Base-by-base conservation (phyloP, 2,888 invertebrate genomes). In the Sinohyriopsis cumingii region DNA sequence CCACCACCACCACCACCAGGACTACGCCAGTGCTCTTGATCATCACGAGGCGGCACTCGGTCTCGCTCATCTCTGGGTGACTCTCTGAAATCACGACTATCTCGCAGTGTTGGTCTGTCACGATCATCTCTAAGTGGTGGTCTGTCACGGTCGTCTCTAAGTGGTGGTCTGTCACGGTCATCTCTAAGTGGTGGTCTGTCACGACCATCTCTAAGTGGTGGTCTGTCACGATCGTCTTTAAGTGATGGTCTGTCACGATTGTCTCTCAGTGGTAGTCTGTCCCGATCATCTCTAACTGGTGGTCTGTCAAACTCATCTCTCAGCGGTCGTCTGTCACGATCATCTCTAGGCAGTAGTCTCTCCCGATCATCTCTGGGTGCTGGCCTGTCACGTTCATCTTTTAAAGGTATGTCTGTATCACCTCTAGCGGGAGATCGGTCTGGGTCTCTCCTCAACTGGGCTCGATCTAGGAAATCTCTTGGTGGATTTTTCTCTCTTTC, bases 211-310 rank as follows among this genome's bases (percentile, higher is more conserved):
- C 69, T 60, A 18, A 68, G 54, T 28, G 70, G 68, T 24, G 65
- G 63, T 57, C 71, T 62, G 68, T 63, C 65, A 28, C 73, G 68
- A 24, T 67, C 73, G 28, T 70, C 67, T 33, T 73, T 75, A 56
- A 66, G 69, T 62, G 77, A 72, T n/a, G 76, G 75, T 74, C 71
- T 59, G 56, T 64, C 73, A 55, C 71, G 56, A n/a, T 71, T 76
- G 63, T 72, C 72, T 61, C 73, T 65, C 15, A 67, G 65, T 25
- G 73, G 68, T 53, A 59, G 67, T 63, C 77, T 63, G 60, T 77
- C 78, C 22, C 77, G 65, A 63, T 77, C 74, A 63, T 68, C 73
- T 28, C 71, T 59, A 61, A 73, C 63, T 15, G 74, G 68, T 22
- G 70, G 67, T 33, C 68, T 45, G 25, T 69, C 71, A 59, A 69